These are phyloP conservation scores for Wiebesia pumilae DNA, from an alignment of 1,140 invertebrate genomes.

Conservation along the genomic window DNA sequence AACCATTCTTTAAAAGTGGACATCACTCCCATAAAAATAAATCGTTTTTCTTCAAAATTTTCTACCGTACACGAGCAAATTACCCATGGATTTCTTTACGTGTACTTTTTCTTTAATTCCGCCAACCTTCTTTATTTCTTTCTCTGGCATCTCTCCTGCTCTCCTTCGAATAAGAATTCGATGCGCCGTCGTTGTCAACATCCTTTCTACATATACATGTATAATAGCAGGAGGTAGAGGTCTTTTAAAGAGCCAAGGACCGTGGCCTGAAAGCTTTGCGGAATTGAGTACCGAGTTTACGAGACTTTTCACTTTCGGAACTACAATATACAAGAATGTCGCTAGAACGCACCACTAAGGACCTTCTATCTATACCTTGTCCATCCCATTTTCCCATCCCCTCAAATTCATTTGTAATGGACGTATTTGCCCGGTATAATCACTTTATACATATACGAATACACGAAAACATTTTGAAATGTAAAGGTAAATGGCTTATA, in stretches of 20 bases:
- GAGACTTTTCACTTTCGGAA: constrained; percentile 55
- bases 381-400: background rate
- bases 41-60: constrained; percentile 50
- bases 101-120: constrained; percentile 19
- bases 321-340: constrained; percentile 53
- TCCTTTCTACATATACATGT: background rate
- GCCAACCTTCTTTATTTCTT: constrained; percentile 1
- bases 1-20: background rate
- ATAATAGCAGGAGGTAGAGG: background rate
- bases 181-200: constrained; percentile 7
- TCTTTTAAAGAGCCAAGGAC: constrained; percentile 45
- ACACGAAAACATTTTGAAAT: constrained; percentile 15
- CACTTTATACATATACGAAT: constrained; percentile 24
- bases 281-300: constrained; percentile 55
- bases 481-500: constrained; percentile 18
- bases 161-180: constrained; percentile 45
- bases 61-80: constrained; percentile 41
- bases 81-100: constrained; percentile 29
- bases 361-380: constrained; percentile 28
- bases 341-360: constrained; percentile 10
- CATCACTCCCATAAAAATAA: background rate
- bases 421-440: constrained; percentile 38
- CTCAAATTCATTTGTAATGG: constrained; percentile 48
- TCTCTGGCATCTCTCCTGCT: background rate
- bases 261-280: constrained; percentile 47